A percentile compares a stretch with the other conserved stretches of the same genome.
Evolutionary conservation across 2,888 invertebrate species (phyloP).

Genomic region (Mechanitis messenoides): DNA sequence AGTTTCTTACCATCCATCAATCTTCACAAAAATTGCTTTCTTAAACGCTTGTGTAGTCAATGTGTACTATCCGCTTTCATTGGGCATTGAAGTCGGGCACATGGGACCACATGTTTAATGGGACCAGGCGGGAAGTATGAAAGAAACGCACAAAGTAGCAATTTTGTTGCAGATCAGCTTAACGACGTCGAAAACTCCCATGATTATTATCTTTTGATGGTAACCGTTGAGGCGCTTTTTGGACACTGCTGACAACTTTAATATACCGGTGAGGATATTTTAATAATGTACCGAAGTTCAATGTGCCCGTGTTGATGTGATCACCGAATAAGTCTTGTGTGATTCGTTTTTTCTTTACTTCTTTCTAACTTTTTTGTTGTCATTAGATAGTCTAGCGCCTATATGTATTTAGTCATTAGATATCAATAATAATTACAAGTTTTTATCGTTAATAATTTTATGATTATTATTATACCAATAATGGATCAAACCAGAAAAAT

Average conservation of each 20-base stretch:
- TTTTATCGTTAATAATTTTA: too few relatives aligned
- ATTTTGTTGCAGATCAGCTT: constrained; percentile 77
- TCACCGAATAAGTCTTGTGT: constrained; percentile 33
- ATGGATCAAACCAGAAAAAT: too few relatives aligned
- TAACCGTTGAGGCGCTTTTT: constrained; percentile 68
- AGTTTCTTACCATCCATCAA: constrained; percentile 33
- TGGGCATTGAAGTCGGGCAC: constrained; percentile 42
- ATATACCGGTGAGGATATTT: constrained; percentile 69
- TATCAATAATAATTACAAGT: too few relatives aligned
- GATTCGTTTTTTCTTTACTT: constrained; percentile 27
- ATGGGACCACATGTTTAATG: constrained; percentile 43
- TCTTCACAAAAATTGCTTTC: constrained; percentile 32
- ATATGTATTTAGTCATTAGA: too few relatives aligned
- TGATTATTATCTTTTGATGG: constrained; percentile 77
- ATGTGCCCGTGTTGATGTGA: constrained; percentile 48
- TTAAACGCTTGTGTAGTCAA: constrained; percentile 55
- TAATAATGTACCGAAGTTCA: constrained; percentile 56
- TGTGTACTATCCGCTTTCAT: constrained; percentile 38
- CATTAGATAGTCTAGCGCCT: background rate
- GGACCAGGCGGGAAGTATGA: constrained; percentile 48
- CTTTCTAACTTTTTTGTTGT: constrained; percentile 23
- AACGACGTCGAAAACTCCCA: constrained; percentile 76
- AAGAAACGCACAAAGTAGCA: constrained; percentile 71
- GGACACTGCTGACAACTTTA: constrained; percentile 68
- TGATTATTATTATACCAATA: too few relatives aligned